Evolutionary conservation across 2,797 vertebrate species (phyloP), one percentile per base, ranked within the genome.

Genomic region (Cuniculus paca): DNA sequence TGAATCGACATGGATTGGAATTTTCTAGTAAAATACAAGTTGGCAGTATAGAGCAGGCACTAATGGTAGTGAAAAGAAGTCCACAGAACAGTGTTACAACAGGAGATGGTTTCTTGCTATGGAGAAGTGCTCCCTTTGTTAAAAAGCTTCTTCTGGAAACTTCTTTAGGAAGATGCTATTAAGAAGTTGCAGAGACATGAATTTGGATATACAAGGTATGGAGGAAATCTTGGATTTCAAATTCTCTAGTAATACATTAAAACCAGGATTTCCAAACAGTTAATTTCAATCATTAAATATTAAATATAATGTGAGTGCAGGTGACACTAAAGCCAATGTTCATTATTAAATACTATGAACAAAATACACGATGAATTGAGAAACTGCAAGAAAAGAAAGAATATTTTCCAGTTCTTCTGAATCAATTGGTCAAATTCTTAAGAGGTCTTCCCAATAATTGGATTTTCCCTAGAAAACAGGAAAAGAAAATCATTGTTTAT

Each of bases 361-460:
- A 98, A 98, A 96, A 96, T 45, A 93, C 19, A 96, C 6, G 83
- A 96, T 60, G 93, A 98, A 94, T 82, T 81, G 63, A 94, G 84
- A 97, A 97, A 95, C 13, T 95, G 87, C 94, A 85, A 94, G 82
- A 97, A 95, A 61, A 48, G 45, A 56, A 48, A 1, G 6, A 95
- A 58, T 54, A 94, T 90, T 97, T 98, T 98, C 98, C 98, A 98
- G 98, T 98, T 98, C 97, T 97, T 98, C 98, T 93, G 92, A 97
- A 94, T 98, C 96, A 96, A 91, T 36, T 95, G 93, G 56, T 58
- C 79, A 94, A 60, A 91, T 63, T 95, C 96, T 68, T 92, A 93
- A 80, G 99, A 99, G 90, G 99, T 99, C 98, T 99, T 99, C 86
- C 99, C 99, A 85, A 99, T 99, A 75, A 99, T 99, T 6, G 99